These are phyloP conservation scores for Diabrotica undecimpunctata DNA, from an alignment of 1,140 invertebrate species.

Conservation along the genomic window DNA sequence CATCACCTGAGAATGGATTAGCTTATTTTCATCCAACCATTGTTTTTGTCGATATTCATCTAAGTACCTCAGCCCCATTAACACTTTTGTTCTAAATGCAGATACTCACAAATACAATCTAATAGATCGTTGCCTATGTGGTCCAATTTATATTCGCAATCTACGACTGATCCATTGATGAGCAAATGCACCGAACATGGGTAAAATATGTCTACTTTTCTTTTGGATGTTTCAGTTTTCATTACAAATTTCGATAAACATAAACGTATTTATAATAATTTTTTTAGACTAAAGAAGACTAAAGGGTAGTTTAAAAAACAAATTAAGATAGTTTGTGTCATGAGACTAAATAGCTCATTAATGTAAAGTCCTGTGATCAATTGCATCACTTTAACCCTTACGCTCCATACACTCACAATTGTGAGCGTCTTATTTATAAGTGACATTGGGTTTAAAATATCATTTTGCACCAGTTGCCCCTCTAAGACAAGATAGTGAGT, in stretches of 20 bases:
- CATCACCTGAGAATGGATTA: constrained; percentile 24
- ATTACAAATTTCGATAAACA: constrained; percentile 13
- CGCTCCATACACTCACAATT: no score
- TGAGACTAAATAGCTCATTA: no score
- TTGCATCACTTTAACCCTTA: no score
- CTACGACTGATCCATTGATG: constrained; percentile 24
- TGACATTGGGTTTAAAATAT: no score
- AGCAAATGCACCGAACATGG: constrained; percentile 27
- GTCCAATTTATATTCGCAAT: constrained; percentile 30
- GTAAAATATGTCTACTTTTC: constrained; percentile 25
- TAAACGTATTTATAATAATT: no score
- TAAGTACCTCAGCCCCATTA: constrained; percentile 24
- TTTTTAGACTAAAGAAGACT: no score
- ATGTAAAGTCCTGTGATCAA: no score
- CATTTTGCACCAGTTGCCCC: no score
- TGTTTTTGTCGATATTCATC: constrained; percentile 22
- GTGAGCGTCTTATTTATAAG: no score
- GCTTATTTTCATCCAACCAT: constrained; percentile 24
- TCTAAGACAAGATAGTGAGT: no score
- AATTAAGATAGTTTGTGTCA: no score
- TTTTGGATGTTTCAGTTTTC: constrained; percentile 24
- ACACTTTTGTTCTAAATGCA: constrained; percentile 17
- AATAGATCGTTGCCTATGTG: constrained; percentile 20
- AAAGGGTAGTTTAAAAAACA: no score
- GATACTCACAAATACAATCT: constrained; percentile 18